Percentiles rank a stretch among this genome's conserved stretches.
Evolutionary conservation across 2,888 invertebrate genomes (phyloP).

Genomic region (Melipona beecheii): DNA sequence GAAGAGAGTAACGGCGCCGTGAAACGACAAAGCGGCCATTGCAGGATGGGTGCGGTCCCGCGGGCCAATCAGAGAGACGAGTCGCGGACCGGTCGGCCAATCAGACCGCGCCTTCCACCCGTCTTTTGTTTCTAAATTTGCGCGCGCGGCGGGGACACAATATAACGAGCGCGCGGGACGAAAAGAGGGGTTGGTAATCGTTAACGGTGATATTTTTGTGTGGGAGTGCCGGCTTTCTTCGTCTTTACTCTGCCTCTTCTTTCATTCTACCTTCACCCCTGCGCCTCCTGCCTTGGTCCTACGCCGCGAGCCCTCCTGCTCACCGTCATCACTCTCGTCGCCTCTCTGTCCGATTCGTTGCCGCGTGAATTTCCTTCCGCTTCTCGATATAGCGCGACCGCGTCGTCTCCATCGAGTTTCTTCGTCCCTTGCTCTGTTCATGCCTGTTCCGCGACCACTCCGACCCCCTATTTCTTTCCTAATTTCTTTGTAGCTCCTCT

Average conservation of each 20-base stretch:
- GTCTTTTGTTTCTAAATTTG: conserved; percentile 82
- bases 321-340: conserved; percentile 20
- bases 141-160: conserved; percentile 80
- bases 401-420: conserved; percentile 42
- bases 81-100: conserved; percentile 81
- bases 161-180: conserved; percentile 78
- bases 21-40: conserved; percentile 83
- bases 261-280: conserved; percentile 35
- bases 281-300: conserved; percentile 13
- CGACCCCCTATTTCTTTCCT: conserved; percentile 55
- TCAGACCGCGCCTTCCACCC: conserved; percentile 79
- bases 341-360: conserved; percentile 46
- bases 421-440: conserved; percentile 60
- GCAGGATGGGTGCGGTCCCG: conserved; percentile 84
- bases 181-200: conserved; percentile 78
- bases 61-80: conserved; percentile 82
- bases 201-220: conserved; percentile 81
- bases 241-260: conserved; percentile 52
- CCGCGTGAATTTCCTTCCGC: conserved; percentile 60
- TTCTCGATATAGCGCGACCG: conserved; percentile 49
- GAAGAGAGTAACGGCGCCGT: conserved; percentile 61
- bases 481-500: conserved; percentile 60
- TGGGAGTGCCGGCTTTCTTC: conserved; percentile 62
- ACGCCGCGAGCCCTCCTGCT: conserved; percentile 9
- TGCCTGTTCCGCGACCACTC: conserved; percentile 51